Evolutionary conservation across 1,140 invertebrate species (phyloP).

Genomic region (Listronotus bonariensis): DNA sequence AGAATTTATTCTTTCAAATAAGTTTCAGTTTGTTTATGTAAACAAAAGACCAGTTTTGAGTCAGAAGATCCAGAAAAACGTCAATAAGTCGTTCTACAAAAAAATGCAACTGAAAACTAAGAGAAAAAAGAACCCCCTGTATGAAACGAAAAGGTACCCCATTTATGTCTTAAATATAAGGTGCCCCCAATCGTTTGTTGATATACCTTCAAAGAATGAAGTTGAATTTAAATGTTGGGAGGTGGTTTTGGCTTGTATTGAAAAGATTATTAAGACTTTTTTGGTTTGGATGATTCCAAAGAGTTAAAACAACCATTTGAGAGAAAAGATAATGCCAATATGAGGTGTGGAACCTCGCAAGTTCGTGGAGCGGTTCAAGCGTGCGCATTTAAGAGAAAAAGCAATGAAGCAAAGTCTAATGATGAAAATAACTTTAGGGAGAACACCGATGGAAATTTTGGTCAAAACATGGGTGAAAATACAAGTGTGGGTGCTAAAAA

Average conservation of each 20-base stretch:
- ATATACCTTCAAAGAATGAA: conserved; percentile 61
- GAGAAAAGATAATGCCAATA: conserved; percentile 12
- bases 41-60: conserved; percentile 64
- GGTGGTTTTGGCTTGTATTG: conserved; percentile 58
- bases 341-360: conserved; percentile 45
- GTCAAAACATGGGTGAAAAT: neutral
- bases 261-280: conserved; percentile 56
- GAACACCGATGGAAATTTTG: too few relatives aligned
- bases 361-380: conserved; percentile 45
- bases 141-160: conserved; percentile 55
- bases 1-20: conserved; percentile 55
- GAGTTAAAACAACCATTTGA: neutral
- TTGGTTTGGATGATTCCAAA: conserved; percentile 15
- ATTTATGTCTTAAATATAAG: conserved; percentile 66
- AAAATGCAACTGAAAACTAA: conserved; percentile 24
- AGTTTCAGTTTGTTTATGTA: conserved; percentile 66
- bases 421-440: neutral
- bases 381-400: conserved; percentile 38
- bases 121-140: neutral
- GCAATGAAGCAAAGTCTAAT: neutral
- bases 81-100: conserved; percentile 55
- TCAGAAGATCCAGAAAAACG: conserved; percentile 60
- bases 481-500: neutral
- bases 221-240: conserved; percentile 68
- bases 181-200: conserved; percentile 63